Evolutionary conservation across 2,797 vertebrate species (phyloP).

Genomic region (Smutsia gigantea): DNA sequence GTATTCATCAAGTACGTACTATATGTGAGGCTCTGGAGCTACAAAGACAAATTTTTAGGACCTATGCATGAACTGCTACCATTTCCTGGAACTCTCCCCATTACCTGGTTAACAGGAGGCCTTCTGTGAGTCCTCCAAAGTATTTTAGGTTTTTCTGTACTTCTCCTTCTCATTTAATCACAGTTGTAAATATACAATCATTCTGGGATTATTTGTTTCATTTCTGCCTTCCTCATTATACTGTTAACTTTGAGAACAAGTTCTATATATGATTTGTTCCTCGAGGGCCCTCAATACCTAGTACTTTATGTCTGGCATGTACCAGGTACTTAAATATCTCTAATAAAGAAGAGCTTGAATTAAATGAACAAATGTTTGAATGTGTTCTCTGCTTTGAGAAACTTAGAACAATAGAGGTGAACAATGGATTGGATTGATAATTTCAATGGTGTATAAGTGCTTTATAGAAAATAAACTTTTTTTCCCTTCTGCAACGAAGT

Average conservation of each 20-base stretch:
- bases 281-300: neutral
- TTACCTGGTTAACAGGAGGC: neutral
- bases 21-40: neutral
- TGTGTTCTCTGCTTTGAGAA: conserved; percentile 15
- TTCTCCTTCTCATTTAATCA: neutral
- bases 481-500: neutral
- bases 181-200: neutral
- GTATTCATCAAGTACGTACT: neutral
- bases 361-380: neutral
- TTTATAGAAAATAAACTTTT: neutral
- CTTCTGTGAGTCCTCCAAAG: neutral
- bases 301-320: neutral
- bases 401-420: neutral
- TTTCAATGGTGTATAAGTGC: neutral
- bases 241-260: neutral
- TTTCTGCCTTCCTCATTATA: conserved; percentile 27
- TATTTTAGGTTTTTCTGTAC: neutral
- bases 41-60: conserved; percentile 30
- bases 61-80: neutral
- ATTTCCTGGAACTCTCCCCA: neutral
- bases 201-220: neutral
- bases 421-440: neutral
- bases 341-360: neutral
- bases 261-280: neutral
- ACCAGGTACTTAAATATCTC: neutral